Conservation (phyloP, 2,797 vertebrate genomes). For the Semotilus atromaculatus region DNA sequence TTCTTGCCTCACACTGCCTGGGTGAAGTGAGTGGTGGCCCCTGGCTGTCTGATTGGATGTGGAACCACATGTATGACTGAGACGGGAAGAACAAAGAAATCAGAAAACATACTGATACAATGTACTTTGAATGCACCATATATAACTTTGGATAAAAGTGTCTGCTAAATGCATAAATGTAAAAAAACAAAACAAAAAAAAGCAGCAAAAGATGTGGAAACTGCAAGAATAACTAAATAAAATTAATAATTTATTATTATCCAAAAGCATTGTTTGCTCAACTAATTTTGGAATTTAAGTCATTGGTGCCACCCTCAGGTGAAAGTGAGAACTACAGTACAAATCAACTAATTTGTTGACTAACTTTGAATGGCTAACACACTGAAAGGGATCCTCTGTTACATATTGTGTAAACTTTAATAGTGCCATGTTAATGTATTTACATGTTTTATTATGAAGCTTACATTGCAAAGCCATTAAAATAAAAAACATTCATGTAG, state of each 20-base stretch:
- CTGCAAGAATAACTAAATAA: not conserved
- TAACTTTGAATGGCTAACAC: not conserved
- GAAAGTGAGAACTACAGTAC: not conserved
- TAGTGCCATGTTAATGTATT: not conserved
- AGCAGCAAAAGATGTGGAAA: not conserved
- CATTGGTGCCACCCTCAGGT: constrained; percentile 50
- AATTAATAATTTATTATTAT: not conserved
- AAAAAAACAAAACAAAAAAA: not conserved
- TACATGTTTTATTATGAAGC: not conserved
- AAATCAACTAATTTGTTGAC: not conserved
- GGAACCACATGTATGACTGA: constrained; percentile 27
- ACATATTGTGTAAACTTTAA: not conserved
- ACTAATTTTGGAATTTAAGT: not conserved
- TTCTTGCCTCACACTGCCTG: constrained; percentile 33
- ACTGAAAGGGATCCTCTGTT: not conserved
- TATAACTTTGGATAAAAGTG: not conserved
- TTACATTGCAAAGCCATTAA: not conserved
- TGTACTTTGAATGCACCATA: not conserved
- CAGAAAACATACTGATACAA: not conserved
- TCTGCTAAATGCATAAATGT: not conserved
- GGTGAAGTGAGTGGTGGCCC: constrained; percentile 23
- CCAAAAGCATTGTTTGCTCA: not conserved
- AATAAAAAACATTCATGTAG: not conserved
- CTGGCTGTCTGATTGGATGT: constrained; percentile 32
- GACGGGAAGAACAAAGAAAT: not conserved